These are phyloP conservation scores for Luperina nickerlii DNA, from an alignment of 2,888 invertebrate genomes.

Conservation along the genomic window DNA sequence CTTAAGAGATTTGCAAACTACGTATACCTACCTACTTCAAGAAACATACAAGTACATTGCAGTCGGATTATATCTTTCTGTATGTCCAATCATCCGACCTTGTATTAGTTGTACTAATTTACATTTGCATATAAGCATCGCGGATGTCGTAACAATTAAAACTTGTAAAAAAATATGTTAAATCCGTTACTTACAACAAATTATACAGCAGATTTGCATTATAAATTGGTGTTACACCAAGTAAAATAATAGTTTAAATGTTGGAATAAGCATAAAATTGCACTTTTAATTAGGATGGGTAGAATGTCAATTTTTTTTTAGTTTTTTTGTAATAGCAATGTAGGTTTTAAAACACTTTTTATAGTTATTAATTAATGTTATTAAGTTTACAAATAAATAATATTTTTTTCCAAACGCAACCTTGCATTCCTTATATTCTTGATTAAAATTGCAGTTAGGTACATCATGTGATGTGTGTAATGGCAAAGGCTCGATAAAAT, in stretches of 20 bases:
- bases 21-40: not conserved
- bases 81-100: constrained; percentile 35
- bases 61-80: not conserved
- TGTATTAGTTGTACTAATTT: constrained; percentile 43
- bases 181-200: constrained; percentile 33
- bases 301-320: not conserved
- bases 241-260: constrained; percentile 28
- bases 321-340: not conserved
- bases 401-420: not conserved
- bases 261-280: constrained; percentile 22
- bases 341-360: not conserved
- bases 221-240: constrained; percentile 39
- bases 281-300: constrained; percentile 26
- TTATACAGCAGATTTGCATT: constrained; percentile 43
- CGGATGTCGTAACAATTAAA: constrained; percentile 57
- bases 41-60: not conserved
- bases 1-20: constrained; percentile 21
- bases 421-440: not conserved
- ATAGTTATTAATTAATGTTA: not conserved
- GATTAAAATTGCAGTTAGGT: not conserved
- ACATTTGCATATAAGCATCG: constrained; percentile 43
- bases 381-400: not conserved
- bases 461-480: not conserved
- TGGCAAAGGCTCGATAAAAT: not conserved
- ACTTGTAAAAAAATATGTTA: constrained; percentile 38